Percentiles rank a stretch among this genome's conserved stretches.
phyloP scores from a whole-genome alignment of 2,113 vertebrate genomes.

The Percopsis transmontana region DNA sequence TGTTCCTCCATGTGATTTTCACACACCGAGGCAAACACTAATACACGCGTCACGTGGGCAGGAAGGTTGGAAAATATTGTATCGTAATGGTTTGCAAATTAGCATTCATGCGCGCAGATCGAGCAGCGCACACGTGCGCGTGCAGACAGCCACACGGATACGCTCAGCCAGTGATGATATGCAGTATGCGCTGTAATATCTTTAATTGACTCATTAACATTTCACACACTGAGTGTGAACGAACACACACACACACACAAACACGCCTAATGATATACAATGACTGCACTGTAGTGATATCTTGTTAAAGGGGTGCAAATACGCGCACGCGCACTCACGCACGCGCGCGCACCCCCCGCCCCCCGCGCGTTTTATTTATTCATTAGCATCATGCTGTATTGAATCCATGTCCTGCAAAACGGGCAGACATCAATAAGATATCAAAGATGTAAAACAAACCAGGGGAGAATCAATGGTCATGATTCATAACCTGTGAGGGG shows the following conservation, averaged over 20 bases:
- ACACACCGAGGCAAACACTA: neutral
- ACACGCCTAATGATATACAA: constrained; percentile 20
- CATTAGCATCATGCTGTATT: constrained; percentile 37
- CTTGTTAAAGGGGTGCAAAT: constrained; percentile 24
- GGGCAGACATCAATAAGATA: constrained; percentile 9
- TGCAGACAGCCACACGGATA: constrained; percentile 10
- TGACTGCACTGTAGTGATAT: constrained; percentile 14
- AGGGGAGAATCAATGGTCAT: constrained; percentile 39
- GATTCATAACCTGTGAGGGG: constrained; percentile 44
- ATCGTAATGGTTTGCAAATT: constrained; percentile 33
- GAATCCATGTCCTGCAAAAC: constrained; percentile 10
- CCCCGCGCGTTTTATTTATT: constrained; percentile 25
- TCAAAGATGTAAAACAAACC: constrained; percentile 16
- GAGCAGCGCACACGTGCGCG: neutral
- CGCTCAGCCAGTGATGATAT: constrained; percentile 27
- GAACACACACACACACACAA: neutral
- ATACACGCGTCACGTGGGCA: constrained; percentile 14
- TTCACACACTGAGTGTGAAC: constrained; percentile 52
- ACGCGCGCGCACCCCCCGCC: neutral
- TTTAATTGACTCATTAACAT: constrained; percentile 64
- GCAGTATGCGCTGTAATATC: constrained; percentile 52
- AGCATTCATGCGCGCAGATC: neutral
- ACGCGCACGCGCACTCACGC: neutral
- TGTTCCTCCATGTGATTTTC: too few relatives aligned
- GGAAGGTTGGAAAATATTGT: neutral